Evolutionary conservation across 2,888 invertebrate genomes (phyloP), one percentile per base, ranked within the genome.

Genomic region (Brachypalpus laphriformis): DNA sequence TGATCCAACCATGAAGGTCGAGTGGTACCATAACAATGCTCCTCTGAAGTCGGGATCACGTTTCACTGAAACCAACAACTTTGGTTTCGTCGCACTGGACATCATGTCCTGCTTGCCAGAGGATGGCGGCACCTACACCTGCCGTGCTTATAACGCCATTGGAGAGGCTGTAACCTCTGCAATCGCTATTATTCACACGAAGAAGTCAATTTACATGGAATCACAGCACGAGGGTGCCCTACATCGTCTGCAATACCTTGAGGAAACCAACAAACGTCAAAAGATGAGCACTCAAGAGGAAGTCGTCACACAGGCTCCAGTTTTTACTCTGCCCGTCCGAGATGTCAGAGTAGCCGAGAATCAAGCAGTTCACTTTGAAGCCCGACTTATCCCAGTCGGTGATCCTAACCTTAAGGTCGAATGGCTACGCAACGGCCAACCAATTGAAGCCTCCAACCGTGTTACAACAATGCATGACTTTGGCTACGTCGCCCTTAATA

Each of bases 381-480:
- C 97, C 16, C 94, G 98, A 25, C 94, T 98, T 2, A 98, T 98
- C 90, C 98, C 98, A 8, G 98, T 98, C 1, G 98, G 98, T 70
- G 98, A 98, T 92, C 95, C 98, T 0, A 96, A 96, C 87, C 93
- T 98, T n/a, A 96, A 95, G 90, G 97, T 98, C 3, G 97, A 98
- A 93, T 98, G 98, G 98, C 93, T 97, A 81, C 95, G 97, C 80
- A 98, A 98, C 91, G 98, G 98, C 70, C 96, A 97, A 75, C 95
- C 97, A 28, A 96, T 98, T 88, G 95, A 96, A 94, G 97, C 97
- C 78, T 97, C 97, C n/a, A 97, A 97, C 90, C 96, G 97, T 81
- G 94, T 97, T 31, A 97, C 97, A 49, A 98, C 98, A 8, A 97
- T 98, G 96, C 98, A 99, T 90, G 99, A 99, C 91, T 99, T 99